phyloP scores from a whole-genome alignment of 1,140 invertebrate species.

The Chironomus striatipennis region DNA sequence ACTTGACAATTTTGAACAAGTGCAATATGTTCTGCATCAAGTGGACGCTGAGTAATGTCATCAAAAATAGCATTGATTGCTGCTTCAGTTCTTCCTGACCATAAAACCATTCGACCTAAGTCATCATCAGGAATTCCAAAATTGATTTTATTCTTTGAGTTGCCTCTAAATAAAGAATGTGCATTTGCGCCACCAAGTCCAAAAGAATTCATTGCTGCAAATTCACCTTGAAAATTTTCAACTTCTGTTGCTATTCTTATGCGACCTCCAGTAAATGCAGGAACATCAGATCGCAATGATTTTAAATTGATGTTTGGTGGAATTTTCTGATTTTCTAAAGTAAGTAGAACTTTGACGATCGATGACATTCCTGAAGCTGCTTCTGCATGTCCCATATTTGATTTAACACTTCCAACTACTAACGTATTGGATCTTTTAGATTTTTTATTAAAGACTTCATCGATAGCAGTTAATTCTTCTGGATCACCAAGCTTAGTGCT shows the following conservation, averaged over 20 bases:
- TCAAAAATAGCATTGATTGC: constrained; percentile 59
- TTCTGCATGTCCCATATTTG: constrained; percentile 89
- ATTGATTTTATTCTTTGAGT: constrained; percentile 44
- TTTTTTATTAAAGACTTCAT: constrained; percentile 66
- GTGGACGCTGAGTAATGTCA: constrained; percentile 48
- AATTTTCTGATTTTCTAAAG: constrained; percentile 64
- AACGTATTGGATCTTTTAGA: constrained; percentile 51
- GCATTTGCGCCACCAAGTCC: constrained; percentile 71
- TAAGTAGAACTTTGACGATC: constrained; percentile 67
- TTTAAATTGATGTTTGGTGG: constrained; percentile 74
- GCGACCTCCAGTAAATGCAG: constrained; percentile 56
- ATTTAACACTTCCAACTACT: constrained; percentile 82
- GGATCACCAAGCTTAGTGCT: constrained; percentile 46
- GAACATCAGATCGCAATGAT: constrained; percentile 60
- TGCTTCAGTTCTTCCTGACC: constrained; percentile 50
- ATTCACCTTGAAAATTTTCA: constrained; percentile 50
- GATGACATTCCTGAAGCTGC: constrained; percentile 80
- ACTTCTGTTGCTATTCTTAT: constrained; percentile 61
- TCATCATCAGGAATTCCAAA: constrained; percentile 45
- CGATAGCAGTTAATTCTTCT: constrained; percentile 80
- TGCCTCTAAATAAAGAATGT: constrained; percentile 58
- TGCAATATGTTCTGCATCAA: constrained; percentile 48
- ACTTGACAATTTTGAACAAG: constrained; percentile 44
- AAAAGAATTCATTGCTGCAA: constrained; percentile 68
- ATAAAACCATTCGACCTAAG: constrained; percentile 46